Percentiles rank a stretch among this genome's conserved stretches.
Evolutionary conservation across 92 coral and sea anemone species (phyloP).

Genomic region (Nematostella vectensis): DNA sequence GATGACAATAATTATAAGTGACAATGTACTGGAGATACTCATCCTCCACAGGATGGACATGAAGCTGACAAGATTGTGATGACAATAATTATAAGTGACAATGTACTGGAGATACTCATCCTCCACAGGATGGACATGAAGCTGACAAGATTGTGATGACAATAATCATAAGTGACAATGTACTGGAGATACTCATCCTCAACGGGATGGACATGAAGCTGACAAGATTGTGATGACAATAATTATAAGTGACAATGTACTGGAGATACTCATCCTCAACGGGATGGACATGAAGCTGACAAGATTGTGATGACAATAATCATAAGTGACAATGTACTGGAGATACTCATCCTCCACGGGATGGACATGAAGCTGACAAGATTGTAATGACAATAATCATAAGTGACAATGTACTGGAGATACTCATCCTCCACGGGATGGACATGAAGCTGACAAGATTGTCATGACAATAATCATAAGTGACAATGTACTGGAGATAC

Average conservation of each 20-base stretch:
- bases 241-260: conserved; percentile 73
- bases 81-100: no score
- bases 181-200: conserved; percentile 73
- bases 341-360: conserved; percentile 86
- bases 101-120: conserved; percentile 75
- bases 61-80: conserved; percentile 66
- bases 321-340: conserved; percentile 71
- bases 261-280: conserved; percentile 75
- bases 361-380: conserved; percentile 83
- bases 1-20: no score
- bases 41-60: conserved; percentile 91
- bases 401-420: conserved; percentile 64
- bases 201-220: conserved; percentile 94
- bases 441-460: conserved; percentile 82
- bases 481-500: conserved; percentile 59
- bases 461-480: conserved; percentile 81
- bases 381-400: conserved; percentile 84
- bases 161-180: conserved; percentile 79
- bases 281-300: conserved; percentile 87
- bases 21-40: conserved; percentile 67
- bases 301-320: conserved; percentile 83
- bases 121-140: conserved; percentile 88
- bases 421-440: conserved; percentile 91
- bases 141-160: conserved; percentile 80
- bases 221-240: no score